phyloP scores from a whole-genome alignment of 2,797 vertebrate genomes.

The Tarsius wallacei region DNA sequence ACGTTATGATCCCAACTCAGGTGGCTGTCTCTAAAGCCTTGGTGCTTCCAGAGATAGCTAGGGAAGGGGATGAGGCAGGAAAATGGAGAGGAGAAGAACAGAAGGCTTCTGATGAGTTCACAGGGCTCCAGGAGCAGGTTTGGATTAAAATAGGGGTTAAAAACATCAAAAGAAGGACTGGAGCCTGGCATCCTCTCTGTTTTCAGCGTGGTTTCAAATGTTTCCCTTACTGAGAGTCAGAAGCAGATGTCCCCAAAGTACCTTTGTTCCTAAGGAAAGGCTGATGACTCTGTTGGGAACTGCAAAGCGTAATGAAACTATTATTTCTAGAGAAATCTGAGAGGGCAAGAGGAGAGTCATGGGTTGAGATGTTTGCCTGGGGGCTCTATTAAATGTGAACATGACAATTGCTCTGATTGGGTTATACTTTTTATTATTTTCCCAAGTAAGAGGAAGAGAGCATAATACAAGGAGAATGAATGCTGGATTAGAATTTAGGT shows the following conservation, averaged over 20 bases:
- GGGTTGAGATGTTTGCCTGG: accelerated
- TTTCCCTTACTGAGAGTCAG: conserved; percentile 27
- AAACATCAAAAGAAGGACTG: neutral
- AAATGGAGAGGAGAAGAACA: neutral
- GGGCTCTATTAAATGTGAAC: neutral
- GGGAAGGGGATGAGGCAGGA: neutral
- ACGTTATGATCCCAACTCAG: neutral
- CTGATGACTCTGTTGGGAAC: neutral
- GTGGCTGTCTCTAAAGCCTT: neutral
- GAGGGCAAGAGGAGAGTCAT: neutral
- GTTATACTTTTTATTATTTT: neutral
- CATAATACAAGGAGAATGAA: neutral
- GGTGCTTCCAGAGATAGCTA: neutral
- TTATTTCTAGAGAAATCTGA: conserved; percentile 60
- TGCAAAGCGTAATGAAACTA: neutral
- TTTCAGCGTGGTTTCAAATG: neutral
- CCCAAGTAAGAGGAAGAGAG: no score
- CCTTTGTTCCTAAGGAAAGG: conserved; percentile 19
- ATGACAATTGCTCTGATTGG: neutral
- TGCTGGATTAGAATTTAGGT: accelerated
- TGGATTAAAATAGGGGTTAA: neutral
- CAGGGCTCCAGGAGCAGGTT: neutral
- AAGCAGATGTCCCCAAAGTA: neutral
- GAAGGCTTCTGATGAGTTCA: neutral
- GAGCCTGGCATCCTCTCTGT: neutral